Evolutionary conservation across 1,140 invertebrate species (phyloP).

Genomic region (fruit fly (Drosophila melanogaster)): Release_6_plus_ISO1_MT NT_033777.3:10767501-10768000

Average conservation of each 20-base stretch:
- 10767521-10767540: conserved; percentile 86
- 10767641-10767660: conserved; percentile 94
- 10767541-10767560: conserved; percentile 87
- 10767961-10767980: too few relatives aligned
- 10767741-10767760: conserved; percentile 7
- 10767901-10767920: too few relatives aligned
- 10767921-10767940: too few relatives aligned
- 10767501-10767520: conserved; percentile 86
- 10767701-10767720: conserved; percentile 9
- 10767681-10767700: conserved; percentile 83
- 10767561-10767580: conserved; percentile 89
- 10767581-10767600: conserved; percentile 93
- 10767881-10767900: too few relatives aligned
- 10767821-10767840: background rate
- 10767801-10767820: background rate
- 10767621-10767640: conserved; percentile 95
- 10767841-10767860: background rate
- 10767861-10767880: background rate
- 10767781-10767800: background rate
- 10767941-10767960: too few relatives aligned
- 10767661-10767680: conserved; percentile 85
- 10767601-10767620: conserved; percentile 99
- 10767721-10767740: background rate
- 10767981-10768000: too few relatives aligned
- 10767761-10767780: conserved; percentile 1